Evolutionary conservation across 92 coral and sea anemone species (phyloP), one percentile per base, ranked within the genome.

Genomic region (Umimayanthus kanabou): DNA sequence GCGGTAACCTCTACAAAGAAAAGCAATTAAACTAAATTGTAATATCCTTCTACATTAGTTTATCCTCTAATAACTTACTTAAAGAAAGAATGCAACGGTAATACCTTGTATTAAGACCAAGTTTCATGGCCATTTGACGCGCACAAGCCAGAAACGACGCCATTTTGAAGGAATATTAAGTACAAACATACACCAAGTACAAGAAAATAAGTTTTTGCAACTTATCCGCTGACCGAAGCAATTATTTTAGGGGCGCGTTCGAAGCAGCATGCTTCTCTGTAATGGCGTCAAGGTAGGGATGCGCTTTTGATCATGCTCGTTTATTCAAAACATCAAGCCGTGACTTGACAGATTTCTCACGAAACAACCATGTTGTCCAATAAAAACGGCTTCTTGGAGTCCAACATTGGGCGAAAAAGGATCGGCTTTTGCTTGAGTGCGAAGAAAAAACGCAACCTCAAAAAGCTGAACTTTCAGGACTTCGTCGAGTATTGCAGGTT

Each of bases 401-500:
- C 90, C 25, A 64, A 82, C 70, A 90, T 85, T 79, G 80, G 93
- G 39, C 89, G 87, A 40, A 94, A 90, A 69, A 91, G 95, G 80
- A 90, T 97, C 9, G 99, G 97, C 28, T 95, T 97, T 88, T 90
- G 96, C 81, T 82, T 95, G 65, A 97, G 99, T 29, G 94, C 91
- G n/a, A 96, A 96, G 94, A 97, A 97, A 95, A 97, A 91, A 92
- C 92, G 96, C 37, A 95, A 95, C 69, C 45, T 83, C 23, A 83
- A 83, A 39, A 90, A 90, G 85, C 85, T 92, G 16, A 92, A 95
- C 57, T 95, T 97, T 79, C 98, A 91, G 79, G 94, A 94, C 55
- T 97, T 97, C 84, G 86, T 94, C 81, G 93, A 93, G 78, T 88
- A 95, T 39, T 97, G 99, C 93, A 94, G 94, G 99, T 94, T 43